Conservation (phyloP, 2,797 vertebrate genomes). For the Thalassophryne amazonica region DNA sequence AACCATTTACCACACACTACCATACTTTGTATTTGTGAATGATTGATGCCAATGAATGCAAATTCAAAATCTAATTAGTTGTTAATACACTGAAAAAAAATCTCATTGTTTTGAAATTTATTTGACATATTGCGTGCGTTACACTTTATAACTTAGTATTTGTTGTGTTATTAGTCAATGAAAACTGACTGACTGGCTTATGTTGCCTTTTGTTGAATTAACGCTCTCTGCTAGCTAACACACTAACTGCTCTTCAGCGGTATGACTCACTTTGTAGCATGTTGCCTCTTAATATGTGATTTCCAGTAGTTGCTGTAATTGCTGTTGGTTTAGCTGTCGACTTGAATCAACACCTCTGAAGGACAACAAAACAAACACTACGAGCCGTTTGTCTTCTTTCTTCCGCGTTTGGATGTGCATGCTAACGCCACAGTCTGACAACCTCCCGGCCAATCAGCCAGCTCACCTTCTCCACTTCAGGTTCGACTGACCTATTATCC, state of each 20-base stretch:
- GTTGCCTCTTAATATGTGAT: slow-evolving; percentile 1
- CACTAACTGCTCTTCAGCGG: slow-evolving; percentile 31
- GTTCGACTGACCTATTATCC: slow-evolving; percentile 75
- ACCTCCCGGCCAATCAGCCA: slow-evolving; percentile 41
- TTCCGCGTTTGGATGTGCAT: not conserved
- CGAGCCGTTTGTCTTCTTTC: not conserved
- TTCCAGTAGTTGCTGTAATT: slow-evolving; percentile 14
- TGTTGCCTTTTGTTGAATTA: not conserved
- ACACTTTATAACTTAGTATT: too few relatives aligned
- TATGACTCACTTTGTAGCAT: not conserved
- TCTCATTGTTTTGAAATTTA: too few relatives aligned
- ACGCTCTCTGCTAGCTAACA: slow-evolving; percentile 28
- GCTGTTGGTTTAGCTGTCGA: too few relatives aligned
- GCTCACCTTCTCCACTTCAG: slow-evolving; percentile 33
- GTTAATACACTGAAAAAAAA: too few relatives aligned
- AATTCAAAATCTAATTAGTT: too few relatives aligned
- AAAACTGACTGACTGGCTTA: not conserved
- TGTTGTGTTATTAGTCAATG: too few relatives aligned
- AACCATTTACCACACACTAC: too few relatives aligned
- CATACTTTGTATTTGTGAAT: too few relatives aligned
- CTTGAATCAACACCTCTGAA: too few relatives aligned
- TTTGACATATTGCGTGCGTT: too few relatives aligned
- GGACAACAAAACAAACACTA: slow-evolving; percentile 1
- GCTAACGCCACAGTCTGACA: slow-evolving; percentile 12
- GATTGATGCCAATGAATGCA: too few relatives aligned